A percentile compares a stretch with the other conserved stretches of the same genome.
Evolutionary conservation across 2,113 vertebrate genomes (phyloP).

Genomic region (Lycaon pictus): DNA sequence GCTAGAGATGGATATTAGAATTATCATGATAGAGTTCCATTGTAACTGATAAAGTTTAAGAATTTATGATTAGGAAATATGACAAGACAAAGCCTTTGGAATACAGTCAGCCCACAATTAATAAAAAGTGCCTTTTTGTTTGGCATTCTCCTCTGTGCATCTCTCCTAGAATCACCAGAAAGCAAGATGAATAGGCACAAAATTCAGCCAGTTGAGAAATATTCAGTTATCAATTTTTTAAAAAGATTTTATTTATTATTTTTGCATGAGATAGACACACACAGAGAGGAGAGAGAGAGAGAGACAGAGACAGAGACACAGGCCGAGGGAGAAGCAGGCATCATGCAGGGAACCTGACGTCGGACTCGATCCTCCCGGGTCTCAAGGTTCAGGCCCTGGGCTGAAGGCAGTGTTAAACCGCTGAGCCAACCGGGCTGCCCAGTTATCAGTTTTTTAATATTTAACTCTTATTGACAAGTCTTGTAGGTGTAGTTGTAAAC

Average conservation of each 20-base stretch:
- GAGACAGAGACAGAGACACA: no score
- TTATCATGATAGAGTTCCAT: background rate
- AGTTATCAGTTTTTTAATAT: no score
- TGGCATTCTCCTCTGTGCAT: background rate
- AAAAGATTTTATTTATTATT: no score
- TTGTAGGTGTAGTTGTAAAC: background rate
- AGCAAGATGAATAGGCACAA: background rate
- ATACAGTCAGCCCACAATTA: background rate
- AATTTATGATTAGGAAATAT: slow-evolving; percentile 5
- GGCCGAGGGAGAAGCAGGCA: no score
- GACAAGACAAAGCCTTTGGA: background rate
- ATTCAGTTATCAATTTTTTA: background rate
- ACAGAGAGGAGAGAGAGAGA: no score
- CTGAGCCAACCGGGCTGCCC: no score
- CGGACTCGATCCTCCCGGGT: no score
- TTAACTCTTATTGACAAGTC: background rate
- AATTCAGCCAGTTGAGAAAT: background rate
- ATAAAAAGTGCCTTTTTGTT: background rate
- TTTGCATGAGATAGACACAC: no score
- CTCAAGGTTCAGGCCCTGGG: no score
- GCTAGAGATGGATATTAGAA: background rate
- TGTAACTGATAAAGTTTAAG: background rate
- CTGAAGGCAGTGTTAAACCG: no score
- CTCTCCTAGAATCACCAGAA: background rate
- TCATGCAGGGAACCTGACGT: no score